Percentiles rank a stretch among this genome's conserved stretches.
phyloP scores from a whole-genome alignment of 1,140 invertebrate genomes.

The Zaprionus africanus region DNA sequence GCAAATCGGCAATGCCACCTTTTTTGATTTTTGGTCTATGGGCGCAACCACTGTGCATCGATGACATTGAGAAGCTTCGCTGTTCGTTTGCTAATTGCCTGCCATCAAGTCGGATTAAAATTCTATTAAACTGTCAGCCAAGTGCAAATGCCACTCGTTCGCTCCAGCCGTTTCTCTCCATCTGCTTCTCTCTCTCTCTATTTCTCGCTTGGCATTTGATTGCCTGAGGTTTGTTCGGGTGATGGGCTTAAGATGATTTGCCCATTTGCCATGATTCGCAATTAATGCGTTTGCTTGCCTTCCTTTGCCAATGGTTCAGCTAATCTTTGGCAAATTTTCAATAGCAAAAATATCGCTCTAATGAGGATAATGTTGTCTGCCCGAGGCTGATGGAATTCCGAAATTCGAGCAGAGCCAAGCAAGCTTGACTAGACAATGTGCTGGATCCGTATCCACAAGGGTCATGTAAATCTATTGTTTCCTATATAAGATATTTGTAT shows the following conservation, averaged over 20 bases:
- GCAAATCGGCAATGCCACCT: no score
- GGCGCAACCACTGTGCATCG: no score
- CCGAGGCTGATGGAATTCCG: background rate
- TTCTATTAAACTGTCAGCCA: constrained; percentile 48
- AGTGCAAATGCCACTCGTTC: constrained; percentile 28
- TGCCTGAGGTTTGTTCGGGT: constrained; percentile 44
- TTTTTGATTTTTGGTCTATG: no score
- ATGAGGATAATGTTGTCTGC: constrained; percentile 31
- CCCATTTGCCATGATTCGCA: constrained; percentile 64
- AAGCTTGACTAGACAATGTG: background rate
- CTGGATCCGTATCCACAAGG: background rate
- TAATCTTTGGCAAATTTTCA: constrained; percentile 54
- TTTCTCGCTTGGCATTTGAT: constrained; percentile 26
- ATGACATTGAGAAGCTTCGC: constrained; percentile 4
- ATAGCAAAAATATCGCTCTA: constrained; percentile 30
- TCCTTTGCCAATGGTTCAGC: constrained; percentile 4
- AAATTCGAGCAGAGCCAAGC: background rate
- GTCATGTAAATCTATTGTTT: constrained; percentile 1
- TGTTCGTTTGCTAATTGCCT: constrained; percentile 44
- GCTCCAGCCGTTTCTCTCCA: constrained; percentile 9
- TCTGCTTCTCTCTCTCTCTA: background rate
- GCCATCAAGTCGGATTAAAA: constrained; percentile 54
- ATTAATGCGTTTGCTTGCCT: constrained; percentile 49
- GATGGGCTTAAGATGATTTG: constrained; percentile 63
- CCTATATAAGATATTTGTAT: background rate